Percentiles rank a stretch among this genome's conserved stretches.
phyloP scores from a whole-genome alignment of 2,888 invertebrate species.

The Dermolepida albohirtum region DNA sequence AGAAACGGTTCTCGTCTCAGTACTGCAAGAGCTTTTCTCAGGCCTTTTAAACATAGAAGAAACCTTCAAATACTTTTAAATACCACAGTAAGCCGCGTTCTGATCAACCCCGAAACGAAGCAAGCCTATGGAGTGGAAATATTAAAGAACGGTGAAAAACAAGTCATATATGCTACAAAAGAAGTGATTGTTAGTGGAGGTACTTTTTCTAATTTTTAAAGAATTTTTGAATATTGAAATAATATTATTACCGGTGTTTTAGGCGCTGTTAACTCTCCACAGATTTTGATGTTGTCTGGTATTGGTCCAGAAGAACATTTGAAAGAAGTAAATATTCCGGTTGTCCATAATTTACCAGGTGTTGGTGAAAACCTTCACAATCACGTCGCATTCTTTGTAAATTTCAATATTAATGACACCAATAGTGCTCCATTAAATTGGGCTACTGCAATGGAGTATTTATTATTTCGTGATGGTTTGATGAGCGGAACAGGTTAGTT shows the following conservation, averaged over 20 bases:
- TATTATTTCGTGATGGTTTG: constrained; percentile 87
- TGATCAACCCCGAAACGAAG: constrained; percentile 80
- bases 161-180: constrained; percentile 74
- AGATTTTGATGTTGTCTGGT: constrained; percentile 91
- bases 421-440: constrained; percentile 89
- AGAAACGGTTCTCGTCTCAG: constrained; percentile 87
- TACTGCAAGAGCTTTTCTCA: constrained; percentile 83
- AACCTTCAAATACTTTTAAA: constrained; percentile 89
- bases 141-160: constrained; percentile 69
- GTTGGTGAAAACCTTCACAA: constrained; percentile 90
- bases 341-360: constrained; percentile 79
- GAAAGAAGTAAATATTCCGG: constrained; percentile 70
- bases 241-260: constrained; percentile 29
- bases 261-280: constrained; percentile 93
- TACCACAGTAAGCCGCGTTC: constrained; percentile 80
- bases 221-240: neutral
- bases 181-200: constrained; percentile 75
- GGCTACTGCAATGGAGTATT: constrained; percentile 92
- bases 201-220: constrained; percentile 47
- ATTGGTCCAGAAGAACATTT: constrained; percentile 84
- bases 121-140: constrained; percentile 84
- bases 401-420: constrained; percentile 85
- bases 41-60: constrained; percentile 79
- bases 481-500: constrained; percentile 87
- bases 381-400: constrained; percentile 84